Base-by-base conservation (phyloP, 2,888 invertebrate species). In the Anthophora plumipes region DNA sequence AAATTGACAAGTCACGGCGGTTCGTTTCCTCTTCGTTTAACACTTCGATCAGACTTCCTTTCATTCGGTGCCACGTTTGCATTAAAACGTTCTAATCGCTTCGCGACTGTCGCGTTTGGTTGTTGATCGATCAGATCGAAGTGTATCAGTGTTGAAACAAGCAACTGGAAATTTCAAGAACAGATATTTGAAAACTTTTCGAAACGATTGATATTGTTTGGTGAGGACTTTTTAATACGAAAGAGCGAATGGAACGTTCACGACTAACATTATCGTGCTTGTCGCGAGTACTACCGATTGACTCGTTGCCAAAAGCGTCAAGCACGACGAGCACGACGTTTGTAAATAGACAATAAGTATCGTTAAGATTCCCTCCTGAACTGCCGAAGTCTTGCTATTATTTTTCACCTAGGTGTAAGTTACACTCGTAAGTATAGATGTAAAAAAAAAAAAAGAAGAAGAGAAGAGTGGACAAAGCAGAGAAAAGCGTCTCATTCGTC, bases 331-430 rank as follows among this genome's bases (percentile, higher is more conserved):
- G 59, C n/a, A n/a, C 50, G 82, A 85, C 82, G 87, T 85, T 85
- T 88, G 88, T 88, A 88, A 78, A 88, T 88, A 88, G 88, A 88
- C 88, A 88, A 88, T 88, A 88, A 88, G 76, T 86, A 85, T 69
- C 77, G 60, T 83, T 89, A 87, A 87, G 85, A 64, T 74, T 66
- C 72, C 75, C 39, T 46, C 57, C 67, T 46, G 48, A 71, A 54
- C 41, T 64, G 60, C 76, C 77, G 64, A 80, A 75, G 69, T 76
- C 77, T 78, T 73, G 68, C 66, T 83, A 71, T 75, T 73, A 77
- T 85, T 85, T 86, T 85, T 85, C 85, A 85, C 76, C 76, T 85
- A 85, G 81, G 41, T 5, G 57, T 81, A 72, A 63, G 31, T 37
- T 78, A 77, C 78, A 43, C n/a, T n/a, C 50, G 67, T 86, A 78